Evolutionary conservation across 1,140 invertebrate species (phyloP).

Genomic region (Leguminivora glycinivorella): DNA sequence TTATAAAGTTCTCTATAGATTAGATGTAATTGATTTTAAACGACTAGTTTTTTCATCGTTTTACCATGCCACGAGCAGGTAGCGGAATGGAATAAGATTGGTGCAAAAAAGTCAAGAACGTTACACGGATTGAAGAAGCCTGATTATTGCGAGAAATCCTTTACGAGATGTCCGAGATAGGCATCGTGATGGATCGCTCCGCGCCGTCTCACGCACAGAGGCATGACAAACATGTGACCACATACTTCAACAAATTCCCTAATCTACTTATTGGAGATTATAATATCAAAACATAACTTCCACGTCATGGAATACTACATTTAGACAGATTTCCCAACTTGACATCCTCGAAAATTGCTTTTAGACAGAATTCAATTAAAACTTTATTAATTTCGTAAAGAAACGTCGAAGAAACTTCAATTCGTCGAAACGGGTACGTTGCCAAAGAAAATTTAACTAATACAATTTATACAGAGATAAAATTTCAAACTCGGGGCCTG

Average conservation of each 20-base stretch:
- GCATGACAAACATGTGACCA: conserved; percentile 53
- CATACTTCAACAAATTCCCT: conserved; percentile 26
- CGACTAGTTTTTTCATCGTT: neutral
- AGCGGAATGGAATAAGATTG: conserved; percentile 1
- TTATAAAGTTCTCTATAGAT: neutral
- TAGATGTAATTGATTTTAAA: conserved; percentile 18
- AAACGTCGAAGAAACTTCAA: conserved; percentile 58
- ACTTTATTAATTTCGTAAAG: conserved; percentile 75
- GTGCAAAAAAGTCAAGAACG: conserved; percentile 16
- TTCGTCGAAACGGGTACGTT: conserved; percentile 62
- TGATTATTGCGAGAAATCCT: conserved; percentile 53
- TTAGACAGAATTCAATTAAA: conserved; percentile 72
- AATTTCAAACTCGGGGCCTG: conserved; percentile 37
- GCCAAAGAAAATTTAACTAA: conserved; percentile 62
- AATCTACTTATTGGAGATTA: conserved; percentile 1
- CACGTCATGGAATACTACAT: neutral
- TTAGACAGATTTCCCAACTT: conserved; percentile 44
- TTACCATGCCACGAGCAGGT: conserved; percentile 8
- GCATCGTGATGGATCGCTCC: conserved; percentile 49
- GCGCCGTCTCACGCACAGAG: conserved; percentile 52
- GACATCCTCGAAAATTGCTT: conserved; percentile 61
- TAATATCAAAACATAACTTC: conserved; percentile 3
- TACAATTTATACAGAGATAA: conserved; percentile 60
- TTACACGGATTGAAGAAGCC: conserved; percentile 11
- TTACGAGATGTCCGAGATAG: conserved; percentile 44